These are phyloP conservation scores for Pungitius pungitius DNA, from an alignment of 2,113 vertebrate genomes.

Conservation along the genomic window DNA sequence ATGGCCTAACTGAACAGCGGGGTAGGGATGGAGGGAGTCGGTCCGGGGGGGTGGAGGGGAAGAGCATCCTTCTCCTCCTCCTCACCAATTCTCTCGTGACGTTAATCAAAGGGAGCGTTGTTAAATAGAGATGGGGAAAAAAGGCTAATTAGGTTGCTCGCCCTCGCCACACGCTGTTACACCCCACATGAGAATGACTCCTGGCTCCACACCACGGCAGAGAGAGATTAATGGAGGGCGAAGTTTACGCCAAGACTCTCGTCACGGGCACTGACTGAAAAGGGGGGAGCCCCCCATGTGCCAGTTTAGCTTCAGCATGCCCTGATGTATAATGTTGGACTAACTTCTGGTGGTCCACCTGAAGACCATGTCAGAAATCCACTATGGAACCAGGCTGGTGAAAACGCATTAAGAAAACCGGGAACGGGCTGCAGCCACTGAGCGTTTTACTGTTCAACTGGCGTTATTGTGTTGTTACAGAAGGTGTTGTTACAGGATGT, in stretches of 20 bases:
- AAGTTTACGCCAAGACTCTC: constrained; percentile 62
- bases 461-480: neutral
- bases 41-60: constrained; percentile 16
- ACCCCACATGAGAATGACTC: constrained; percentile 47
- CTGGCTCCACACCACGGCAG: constrained; percentile 61
- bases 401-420: neutral
- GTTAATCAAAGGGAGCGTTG: constrained; percentile 75
- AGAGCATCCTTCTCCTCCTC: constrained; percentile 24
- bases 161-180: constrained; percentile 14
- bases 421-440: neutral
- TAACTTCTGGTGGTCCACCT: neutral
- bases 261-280: constrained; percentile 17
- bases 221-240: constrained; percentile 47
- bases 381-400: neutral
- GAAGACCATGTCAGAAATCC: neutral
- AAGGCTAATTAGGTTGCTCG: constrained; percentile 75
- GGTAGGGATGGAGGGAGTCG: constrained; percentile 23
- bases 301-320: neutral
- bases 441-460: neutral
- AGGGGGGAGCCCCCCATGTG: neutral
- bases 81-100: constrained; percentile 56
- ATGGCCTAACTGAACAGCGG: constrained; percentile 47
- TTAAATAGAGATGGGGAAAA: constrained; percentile 77
- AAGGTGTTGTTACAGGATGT: neutral
- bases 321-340: neutral